phyloP scores from a whole-genome alignment of 2,797 vertebrate genomes.

The Zenarchopterus dispar region DNA sequence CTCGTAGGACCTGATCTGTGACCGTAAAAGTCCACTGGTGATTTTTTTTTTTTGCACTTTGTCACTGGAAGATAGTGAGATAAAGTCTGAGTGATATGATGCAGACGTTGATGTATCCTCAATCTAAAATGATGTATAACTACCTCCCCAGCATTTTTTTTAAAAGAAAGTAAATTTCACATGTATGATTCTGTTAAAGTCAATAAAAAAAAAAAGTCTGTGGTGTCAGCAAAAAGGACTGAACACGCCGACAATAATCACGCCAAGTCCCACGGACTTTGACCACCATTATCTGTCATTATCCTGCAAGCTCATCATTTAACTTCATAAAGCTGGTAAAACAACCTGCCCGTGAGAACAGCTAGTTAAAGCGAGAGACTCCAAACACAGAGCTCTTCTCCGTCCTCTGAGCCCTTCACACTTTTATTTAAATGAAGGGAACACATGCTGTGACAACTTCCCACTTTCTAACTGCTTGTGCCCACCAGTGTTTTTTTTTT shows the following conservation, averaged over 20 bases:
- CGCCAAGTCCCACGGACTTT: slow-evolving; percentile 56
- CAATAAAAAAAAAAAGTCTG: too few relatives aligned
- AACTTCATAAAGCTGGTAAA: slow-evolving; percentile 38
- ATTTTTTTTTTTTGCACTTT: background rate
- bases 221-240: slow-evolving; percentile 16
- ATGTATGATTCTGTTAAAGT: background rate
- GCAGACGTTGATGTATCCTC: background rate
- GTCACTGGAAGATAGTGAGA: background rate
- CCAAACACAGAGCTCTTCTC: slow-evolving; percentile 34
- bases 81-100: background rate
- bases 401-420: slow-evolving; percentile 42
- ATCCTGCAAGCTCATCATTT: slow-evolving; percentile 50
- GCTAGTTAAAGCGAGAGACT: slow-evolving; percentile 16
- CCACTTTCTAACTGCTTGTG: slow-evolving; percentile 64
- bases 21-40: background rate
- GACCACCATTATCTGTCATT: slow-evolving; percentile 52
- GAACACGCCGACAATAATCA: slow-evolving; percentile 3
- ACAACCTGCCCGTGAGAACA: slow-evolving; percentile 12
- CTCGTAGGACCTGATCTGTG: background rate
- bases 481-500: slow-evolving; percentile 28
- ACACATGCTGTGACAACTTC: slow-evolving; percentile 69
- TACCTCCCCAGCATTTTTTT: background rate
- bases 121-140: background rate
- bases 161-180: too few relatives aligned
- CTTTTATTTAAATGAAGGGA: slow-evolving; percentile 51